These are phyloP conservation scores for Scotopteryx bipunctaria DNA, from an alignment of 2,888 invertebrate genomes.

Conservation along the genomic window DNA sequence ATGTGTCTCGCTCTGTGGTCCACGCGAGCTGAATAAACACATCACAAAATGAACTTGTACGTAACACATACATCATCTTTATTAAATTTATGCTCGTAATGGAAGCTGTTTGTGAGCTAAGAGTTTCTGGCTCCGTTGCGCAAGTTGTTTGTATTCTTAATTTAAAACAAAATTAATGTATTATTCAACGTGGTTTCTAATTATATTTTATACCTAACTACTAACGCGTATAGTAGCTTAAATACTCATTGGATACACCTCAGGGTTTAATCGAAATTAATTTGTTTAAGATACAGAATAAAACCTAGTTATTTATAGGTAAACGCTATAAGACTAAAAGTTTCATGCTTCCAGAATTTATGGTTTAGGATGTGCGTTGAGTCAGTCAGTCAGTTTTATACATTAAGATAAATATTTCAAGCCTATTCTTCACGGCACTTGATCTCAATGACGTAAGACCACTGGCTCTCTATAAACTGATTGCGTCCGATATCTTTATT, in stretches of 20 bases:
- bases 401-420: no score
- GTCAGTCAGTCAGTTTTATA: no score
- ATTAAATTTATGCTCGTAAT: slow-evolving; percentile 12
- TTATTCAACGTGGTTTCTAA: not conserved
- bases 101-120: slow-evolving; percentile 4
- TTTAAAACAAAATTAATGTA: slow-evolving; percentile 1
- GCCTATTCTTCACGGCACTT: not conserved
- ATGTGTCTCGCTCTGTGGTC: slow-evolving; percentile 3
- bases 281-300: no score
- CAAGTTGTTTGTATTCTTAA: slow-evolving; percentile 11
- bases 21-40: slow-evolving; percentile 9
- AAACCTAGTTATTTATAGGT: no score
- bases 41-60: slow-evolving; percentile 9
- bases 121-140: slow-evolving; percentile 7
- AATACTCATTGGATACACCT: no score
- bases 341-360: no score
- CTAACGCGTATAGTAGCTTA: no score
- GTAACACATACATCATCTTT: slow-evolving; percentile 13
- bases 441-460: not conserved
- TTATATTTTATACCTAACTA: not conserved
- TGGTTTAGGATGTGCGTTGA: no score
- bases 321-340: no score
- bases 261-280: no score
- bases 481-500: slow-evolving; percentile 12
- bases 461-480: not conserved